Conservation (phyloP, 2,888 invertebrate genomes). For the Eumerus sabulonum region DNA sequence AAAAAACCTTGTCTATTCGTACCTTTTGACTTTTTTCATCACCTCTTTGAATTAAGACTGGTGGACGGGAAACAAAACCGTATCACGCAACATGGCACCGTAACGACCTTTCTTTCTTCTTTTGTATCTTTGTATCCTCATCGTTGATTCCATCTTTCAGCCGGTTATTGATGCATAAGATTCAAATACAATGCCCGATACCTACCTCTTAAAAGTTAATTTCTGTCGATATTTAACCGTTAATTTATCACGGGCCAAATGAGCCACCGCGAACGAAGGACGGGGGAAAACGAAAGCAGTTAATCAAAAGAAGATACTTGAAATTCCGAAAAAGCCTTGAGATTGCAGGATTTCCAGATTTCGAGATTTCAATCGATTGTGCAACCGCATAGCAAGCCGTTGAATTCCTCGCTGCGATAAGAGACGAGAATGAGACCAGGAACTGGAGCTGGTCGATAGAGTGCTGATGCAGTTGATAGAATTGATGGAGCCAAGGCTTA, state of each 20-base stretch:
- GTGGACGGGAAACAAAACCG: slow-evolving; percentile 3
- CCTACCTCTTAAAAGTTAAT: slow-evolving; percentile 68
- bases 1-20: slow-evolving; percentile 1
- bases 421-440: slow-evolving; percentile 12
- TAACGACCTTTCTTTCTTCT: slow-evolving; percentile 28
- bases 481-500: slow-evolving; percentile 26
- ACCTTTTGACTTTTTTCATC: slow-evolving; percentile 53
- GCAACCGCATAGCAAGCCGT: slow-evolving; percentile 31
- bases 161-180: slow-evolving; percentile 55
- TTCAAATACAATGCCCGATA: slow-evolving; percentile 50
- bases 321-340: slow-evolving; percentile 32
- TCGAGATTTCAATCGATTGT: slow-evolving; percentile 30
- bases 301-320: slow-evolving; percentile 36
- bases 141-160: slow-evolving; percentile 46
- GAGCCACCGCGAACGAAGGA: slow-evolving; percentile 25
- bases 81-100: slow-evolving; percentile 28
- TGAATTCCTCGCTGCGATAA: slow-evolving; percentile 37
- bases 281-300: background rate
- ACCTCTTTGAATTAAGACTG: slow-evolving; percentile 15
- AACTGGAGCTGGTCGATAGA: slow-evolving; percentile 3
- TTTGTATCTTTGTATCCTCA: no score
- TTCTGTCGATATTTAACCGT: slow-evolving; percentile 69
- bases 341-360: slow-evolving; percentile 26
- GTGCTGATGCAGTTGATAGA: slow-evolving; percentile 33
- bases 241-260: slow-evolving; percentile 64